Conservation (phyloP, 2,797 vertebrate genomes). For the Chloroceryle amazona region DNA sequence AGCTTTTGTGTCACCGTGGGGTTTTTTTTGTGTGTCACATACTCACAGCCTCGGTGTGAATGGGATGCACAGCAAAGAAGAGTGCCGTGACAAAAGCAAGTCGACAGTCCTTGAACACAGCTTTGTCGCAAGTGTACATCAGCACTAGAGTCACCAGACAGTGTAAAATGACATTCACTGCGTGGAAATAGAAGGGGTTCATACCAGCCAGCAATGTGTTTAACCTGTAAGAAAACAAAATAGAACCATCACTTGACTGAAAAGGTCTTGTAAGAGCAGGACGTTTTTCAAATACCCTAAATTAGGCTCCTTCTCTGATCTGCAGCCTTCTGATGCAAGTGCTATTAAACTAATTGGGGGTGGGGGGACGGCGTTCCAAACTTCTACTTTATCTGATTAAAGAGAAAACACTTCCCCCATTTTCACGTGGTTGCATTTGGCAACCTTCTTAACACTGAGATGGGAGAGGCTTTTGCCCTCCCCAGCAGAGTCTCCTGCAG, state of each 20-base stretch:
- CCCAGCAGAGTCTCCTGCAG: neutral
- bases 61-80: constrained; percentile 93
- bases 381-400: neutral
- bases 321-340: neutral
- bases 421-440: neutral
- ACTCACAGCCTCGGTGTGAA: constrained; percentile 98
- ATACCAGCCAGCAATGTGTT: constrained; percentile 91
- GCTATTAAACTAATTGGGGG: neutral
- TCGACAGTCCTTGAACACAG: constrained; percentile 86
- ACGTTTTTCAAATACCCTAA: neutral
- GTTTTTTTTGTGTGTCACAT: neutral
- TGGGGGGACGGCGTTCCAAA: neutral
- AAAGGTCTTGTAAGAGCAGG: neutral
- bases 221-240: constrained; percentile 82
- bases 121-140: constrained; percentile 89
- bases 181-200: constrained; percentile 92
- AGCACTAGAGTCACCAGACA: constrained; percentile 89
- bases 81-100: constrained; percentile 90
- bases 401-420: neutral
- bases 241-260: neutral
- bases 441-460: neutral
- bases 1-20: neutral
- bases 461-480: neutral
- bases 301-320: neutral
- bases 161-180: constrained; percentile 91